Base-by-base conservation (phyloP, 2,888 invertebrate species). In the Pilophorus perplexus region DNA sequence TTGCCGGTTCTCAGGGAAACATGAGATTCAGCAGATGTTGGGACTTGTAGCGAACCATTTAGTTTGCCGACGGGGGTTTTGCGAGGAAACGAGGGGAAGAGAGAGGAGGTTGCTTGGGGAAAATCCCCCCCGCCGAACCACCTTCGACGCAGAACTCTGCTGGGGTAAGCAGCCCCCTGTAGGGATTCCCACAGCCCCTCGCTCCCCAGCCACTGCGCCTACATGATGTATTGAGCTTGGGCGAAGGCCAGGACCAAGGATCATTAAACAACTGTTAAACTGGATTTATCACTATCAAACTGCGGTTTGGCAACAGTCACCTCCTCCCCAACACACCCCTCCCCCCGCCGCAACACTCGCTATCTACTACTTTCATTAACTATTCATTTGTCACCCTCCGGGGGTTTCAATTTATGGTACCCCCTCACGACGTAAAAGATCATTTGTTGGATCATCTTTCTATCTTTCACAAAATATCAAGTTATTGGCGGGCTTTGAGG, bases 191-290 rank as follows among this genome's bases (percentile, higher is more conserved):
- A 3, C 52, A 8, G 1, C 28, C 52, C n/a, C 42, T 42, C 42
- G 42, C 16, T 14, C 16, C 42, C 42, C 6, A 5, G 10, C 5
- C 22, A 18, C 27, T n/a, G 14, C 42, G 33, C 62, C 62, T 59
- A 48, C 62, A 65, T 65, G 64, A 65, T 65, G 54, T 65, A 65
- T 65, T 52, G 64, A 65, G 64, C 44, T 65, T 65, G 64, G 64
- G 64, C 20, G 16, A 20, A 20, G 64, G 64, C 64, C 64, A 65
- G 64, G 54, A 23, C 42, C 42, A 54, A 52, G 64, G 64, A 65
- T 65, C 64, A 65, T 65, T 65, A 65, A 65, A 65, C 64, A 54
- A 65, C 64, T 65, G 54, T 65, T 65, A 65, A 65, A 65, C 54
- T 16, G 64, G 64, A 65, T 65, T 65, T 65, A 65, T 65, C 64